A percentile compares a stretch with the other conserved stretches of the same genome.
Evolutionary conservation across 2,888 invertebrate genomes (phyloP).

Genomic region (Sialis fuliginosa): DNA sequence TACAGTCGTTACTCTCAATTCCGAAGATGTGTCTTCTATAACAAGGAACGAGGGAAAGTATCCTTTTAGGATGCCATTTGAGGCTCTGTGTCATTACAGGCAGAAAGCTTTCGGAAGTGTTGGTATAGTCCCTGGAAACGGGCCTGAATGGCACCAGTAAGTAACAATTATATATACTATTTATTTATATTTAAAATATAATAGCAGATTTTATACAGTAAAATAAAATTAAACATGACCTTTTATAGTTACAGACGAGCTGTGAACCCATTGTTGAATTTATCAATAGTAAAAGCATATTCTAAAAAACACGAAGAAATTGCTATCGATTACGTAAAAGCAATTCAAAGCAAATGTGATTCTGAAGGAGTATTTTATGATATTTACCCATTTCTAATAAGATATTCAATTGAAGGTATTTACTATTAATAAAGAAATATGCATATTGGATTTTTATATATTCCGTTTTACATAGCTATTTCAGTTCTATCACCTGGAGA

Average conservation of each 20-base stretch:
- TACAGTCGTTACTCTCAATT: conserved; percentile 28
- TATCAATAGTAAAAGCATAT: conserved; percentile 25
- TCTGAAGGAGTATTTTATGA: conserved; percentile 19
- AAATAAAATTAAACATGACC: too few species aligned
- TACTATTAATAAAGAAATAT: background rate
- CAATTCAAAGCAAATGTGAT: conserved; percentile 19
- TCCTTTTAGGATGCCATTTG: conserved; percentile 32
- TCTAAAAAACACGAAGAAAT: conserved; percentile 23
- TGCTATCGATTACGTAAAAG: conserved; percentile 25
- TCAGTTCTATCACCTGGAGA: conserved; percentile 32
- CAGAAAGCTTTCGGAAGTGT: conserved; percentile 25
- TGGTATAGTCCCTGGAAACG: conserved; percentile 37
- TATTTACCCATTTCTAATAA: conserved; percentile 21
- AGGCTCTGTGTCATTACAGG: conserved; percentile 30
- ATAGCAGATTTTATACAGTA: too few species aligned
- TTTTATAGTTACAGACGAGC: conserved; percentile 20
- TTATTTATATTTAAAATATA: too few species aligned
- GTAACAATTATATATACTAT: too few species aligned
- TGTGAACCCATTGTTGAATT: conserved; percentile 29
- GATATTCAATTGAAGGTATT: conserved; percentile 26
- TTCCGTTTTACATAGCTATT: conserved; percentile 22
- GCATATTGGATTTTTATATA: too few species aligned
- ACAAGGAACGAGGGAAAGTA: conserved; percentile 30
- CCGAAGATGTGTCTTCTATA: conserved; percentile 28
- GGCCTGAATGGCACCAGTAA: conserved; percentile 34